These are phyloP conservation scores for Imbricaverruca yamaguchii DNA, from an alignment of 2,888 invertebrate genomes.

Conservation along the genomic window DNA sequence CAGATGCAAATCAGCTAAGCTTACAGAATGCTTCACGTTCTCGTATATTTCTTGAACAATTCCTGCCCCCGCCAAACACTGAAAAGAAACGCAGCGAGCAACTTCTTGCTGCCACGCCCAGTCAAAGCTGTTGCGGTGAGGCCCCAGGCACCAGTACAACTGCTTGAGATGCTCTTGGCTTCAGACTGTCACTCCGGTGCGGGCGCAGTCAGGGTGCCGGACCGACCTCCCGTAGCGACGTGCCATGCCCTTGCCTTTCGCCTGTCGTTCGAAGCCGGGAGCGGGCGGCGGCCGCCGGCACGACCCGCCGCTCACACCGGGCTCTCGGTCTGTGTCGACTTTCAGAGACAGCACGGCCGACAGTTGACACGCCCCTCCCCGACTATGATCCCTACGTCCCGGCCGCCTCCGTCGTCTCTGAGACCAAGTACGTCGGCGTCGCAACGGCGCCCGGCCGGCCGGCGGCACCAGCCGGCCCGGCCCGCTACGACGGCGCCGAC, in stretches of 20 bases:
- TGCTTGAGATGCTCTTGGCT: too few relatives aligned
- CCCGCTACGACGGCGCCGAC: neutral
- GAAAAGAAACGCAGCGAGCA: too few relatives aligned
- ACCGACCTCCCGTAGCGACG: neutral
- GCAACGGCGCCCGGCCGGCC: neutral
- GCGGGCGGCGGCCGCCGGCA: neutral
- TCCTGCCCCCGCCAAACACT: too few relatives aligned
- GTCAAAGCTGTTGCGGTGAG: too few relatives aligned
- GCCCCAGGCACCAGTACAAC: too few relatives aligned
- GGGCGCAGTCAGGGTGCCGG: too few relatives aligned
- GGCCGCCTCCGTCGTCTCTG: neutral
- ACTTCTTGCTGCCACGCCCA: too few relatives aligned
- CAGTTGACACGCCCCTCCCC: neutral
- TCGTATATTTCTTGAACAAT: too few relatives aligned
- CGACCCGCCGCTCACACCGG: neutral
- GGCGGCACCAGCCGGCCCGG: neutral
- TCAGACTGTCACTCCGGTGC: too few relatives aligned
- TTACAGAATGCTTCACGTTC: too few relatives aligned
- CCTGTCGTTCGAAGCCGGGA: neutral
- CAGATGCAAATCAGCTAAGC: too few relatives aligned
- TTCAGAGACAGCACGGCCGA: constrained; percentile 1
- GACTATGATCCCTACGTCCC: neutral
- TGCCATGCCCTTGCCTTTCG: neutral
- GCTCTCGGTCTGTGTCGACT: neutral
- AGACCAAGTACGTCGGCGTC: neutral